Evolutionary conservation across 2,888 invertebrate genomes (phyloP), one percentile per base, ranked within the genome.

Genomic region (Drosophila nigritarsus): DNA sequence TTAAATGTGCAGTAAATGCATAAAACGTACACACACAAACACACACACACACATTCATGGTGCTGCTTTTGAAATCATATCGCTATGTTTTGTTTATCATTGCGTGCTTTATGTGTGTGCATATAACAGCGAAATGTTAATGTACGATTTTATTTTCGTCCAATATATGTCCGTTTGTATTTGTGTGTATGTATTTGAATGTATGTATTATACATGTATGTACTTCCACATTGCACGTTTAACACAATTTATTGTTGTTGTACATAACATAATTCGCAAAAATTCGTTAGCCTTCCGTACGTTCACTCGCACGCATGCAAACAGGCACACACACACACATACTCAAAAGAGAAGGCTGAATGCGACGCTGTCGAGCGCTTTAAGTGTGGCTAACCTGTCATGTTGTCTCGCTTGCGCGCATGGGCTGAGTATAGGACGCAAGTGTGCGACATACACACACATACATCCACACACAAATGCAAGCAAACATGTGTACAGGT

Each of bases 351-450:
- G 36, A 40, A 51, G 32, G 18, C 59, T 62, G 32, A 45, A 64
- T 64, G 70, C 71, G 42, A 50, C 58, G 61, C 76, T 66, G 66
- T 66, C 53, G 36, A 51, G 55, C 32, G 49, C 54, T 75, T 63
- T 20, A 61, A 64, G 58, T 76, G 36, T 64, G 50, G 29, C 36
- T 48, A 60, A 27, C 27, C 59, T 70, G 59, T 76, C 53, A 66
- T 81, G 87, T 82, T 65, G 73, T 84, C 87, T 84, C 82, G 71
- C 87, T 84, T 68, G 59, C 66, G 68, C 85, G 62, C 70, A 78
- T 54, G 30, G 55, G 13, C 64, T 45, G 29, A 72, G 64, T 77
- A 60, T 78, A 69, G 51, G 50, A 60, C 64, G 77, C 80, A 69
- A 67, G 48, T 79, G 75, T 65, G 56, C 62, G 64, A 51, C 66